Percentiles rank a stretch among this genome's conserved stretches.
phyloP scores from a whole-genome alignment of 1,140 invertebrate species.

The Drosophila mayri region DNA sequence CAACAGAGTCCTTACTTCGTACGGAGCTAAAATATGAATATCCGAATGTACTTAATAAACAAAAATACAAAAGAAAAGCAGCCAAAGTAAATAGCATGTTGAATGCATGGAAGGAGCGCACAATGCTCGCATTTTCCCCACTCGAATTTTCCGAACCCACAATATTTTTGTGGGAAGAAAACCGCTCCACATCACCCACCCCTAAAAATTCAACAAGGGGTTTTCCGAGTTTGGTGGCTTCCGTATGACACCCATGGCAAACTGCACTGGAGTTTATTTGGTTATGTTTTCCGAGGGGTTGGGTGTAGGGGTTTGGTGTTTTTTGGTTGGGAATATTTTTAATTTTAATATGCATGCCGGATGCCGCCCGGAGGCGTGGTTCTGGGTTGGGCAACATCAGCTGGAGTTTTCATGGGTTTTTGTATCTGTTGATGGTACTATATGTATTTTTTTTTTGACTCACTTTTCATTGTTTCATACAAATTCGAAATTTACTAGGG shows the following conservation, averaged over 20 bases:
- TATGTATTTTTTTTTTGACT: not conserved
- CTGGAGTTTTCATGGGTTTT: conserved; percentile 32
- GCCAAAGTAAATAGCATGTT: conserved; percentile 64
- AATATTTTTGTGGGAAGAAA: conserved; percentile 25
- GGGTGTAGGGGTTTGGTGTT: conserved; percentile 7
- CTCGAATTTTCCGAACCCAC: not conserved
- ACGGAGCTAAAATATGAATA: conserved; percentile 58
- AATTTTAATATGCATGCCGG: conserved; percentile 60
- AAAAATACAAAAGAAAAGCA: conserved; percentile 65
- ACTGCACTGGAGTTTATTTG: conserved; percentile 43
- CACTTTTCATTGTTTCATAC: conserved; percentile 20
- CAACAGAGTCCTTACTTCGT: conserved; percentile 4
- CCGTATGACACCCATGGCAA: conserved; percentile 49
- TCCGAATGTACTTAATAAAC: conserved; percentile 67
- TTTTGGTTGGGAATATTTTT: conserved; percentile 48
- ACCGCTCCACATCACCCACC: not conserved
- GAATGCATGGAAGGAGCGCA: conserved; percentile 52
- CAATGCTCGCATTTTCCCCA: conserved; percentile 14
- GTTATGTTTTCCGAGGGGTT: conserved; percentile 2
- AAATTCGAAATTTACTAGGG: conserved; percentile 4
- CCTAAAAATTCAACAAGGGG: conserved; percentile 8
- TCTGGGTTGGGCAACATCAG: conserved; percentile 39
- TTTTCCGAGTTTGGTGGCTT: conserved; percentile 19
- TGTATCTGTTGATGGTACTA: conserved; percentile 20
- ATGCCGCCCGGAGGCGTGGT: conserved; percentile 28